Evolutionary conservation across 2,797 vertebrate genomes (phyloP).

Genomic region (Macropodus opercularis): DNA sequence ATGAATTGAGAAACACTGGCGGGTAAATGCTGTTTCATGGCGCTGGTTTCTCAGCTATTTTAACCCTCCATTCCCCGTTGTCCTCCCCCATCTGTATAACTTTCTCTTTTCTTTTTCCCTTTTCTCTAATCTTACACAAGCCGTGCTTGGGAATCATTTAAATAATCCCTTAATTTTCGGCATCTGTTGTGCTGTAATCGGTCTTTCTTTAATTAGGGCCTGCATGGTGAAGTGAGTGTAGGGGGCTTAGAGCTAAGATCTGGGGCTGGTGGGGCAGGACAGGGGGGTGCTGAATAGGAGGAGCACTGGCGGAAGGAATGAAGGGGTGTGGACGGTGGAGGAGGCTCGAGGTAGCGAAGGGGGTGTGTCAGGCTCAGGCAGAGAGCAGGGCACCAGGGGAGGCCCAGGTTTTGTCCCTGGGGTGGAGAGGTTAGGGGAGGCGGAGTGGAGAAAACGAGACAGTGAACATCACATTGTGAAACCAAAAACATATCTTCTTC

Average conservation of each 20-base stretch:
- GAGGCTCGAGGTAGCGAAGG: constrained; percentile 27
- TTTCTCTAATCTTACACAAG: constrained; percentile 62
- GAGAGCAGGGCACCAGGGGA: constrained; percentile 58
- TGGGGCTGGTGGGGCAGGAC: constrained; percentile 41
- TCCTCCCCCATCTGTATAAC: constrained; percentile 23
- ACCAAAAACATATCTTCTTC: constrained; percentile 65
- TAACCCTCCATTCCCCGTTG: constrained; percentile 34
- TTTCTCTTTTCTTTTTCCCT: constrained; percentile 41
- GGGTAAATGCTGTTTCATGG: constrained; percentile 41
- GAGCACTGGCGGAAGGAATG: constrained; percentile 29
- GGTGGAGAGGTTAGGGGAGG: constrained; percentile 28
- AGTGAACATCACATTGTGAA: constrained; percentile 38
- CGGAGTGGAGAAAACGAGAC: constrained; percentile 22
- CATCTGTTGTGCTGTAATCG: constrained; percentile 80
- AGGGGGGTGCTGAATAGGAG: constrained; percentile 44
- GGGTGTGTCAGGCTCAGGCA: constrained; percentile 26
- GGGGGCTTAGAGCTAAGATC: constrained; percentile 57
- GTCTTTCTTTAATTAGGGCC: constrained; percentile 79
- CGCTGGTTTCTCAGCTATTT: constrained; percentile 46
- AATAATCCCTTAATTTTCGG: constrained; percentile 86
- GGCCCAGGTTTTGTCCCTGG: constrained; percentile 74
- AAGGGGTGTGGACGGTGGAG: constrained; percentile 23
- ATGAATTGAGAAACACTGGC: constrained; percentile 25
- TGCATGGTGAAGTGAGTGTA: constrained; percentile 63
- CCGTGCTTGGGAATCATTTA: constrained; percentile 76